These are phyloP conservation scores for Falco biarmicus DNA, from an alignment of 2,797 vertebrate genomes.

Conservation along the genomic window DNA sequence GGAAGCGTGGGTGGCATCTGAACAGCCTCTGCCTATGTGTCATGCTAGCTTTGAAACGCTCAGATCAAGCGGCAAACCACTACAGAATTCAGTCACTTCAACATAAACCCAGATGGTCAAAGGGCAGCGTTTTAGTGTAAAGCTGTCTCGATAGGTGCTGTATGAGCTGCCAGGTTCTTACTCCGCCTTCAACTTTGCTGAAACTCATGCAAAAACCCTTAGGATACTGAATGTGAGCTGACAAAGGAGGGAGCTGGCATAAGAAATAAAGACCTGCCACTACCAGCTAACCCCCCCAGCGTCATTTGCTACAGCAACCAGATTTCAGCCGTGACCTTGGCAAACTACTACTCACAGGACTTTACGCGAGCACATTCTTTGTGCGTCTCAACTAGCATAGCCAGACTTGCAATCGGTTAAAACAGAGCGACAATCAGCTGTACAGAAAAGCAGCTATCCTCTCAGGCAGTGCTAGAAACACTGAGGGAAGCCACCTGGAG, in stretches of 20 bases:
- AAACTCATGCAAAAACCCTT: not conserved
- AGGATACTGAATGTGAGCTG: not conserved
- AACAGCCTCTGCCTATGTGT: not conserved
- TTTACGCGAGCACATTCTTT: not conserved
- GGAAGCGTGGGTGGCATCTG: slow-evolving; percentile 30
- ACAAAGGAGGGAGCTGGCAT: not conserved
- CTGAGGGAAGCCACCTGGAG: not conserved
- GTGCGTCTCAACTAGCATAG: accelerated
- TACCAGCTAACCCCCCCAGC: not conserved
- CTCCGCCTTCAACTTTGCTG: not conserved
- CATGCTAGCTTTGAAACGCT: not conserved
- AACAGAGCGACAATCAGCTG: not conserved
- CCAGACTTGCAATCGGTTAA: not conserved
- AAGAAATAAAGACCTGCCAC: not conserved
- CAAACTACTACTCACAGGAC: not conserved
- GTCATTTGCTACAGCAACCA: not conserved
- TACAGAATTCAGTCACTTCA: not conserved
- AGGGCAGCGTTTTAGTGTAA: not conserved
- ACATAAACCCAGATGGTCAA: not conserved
- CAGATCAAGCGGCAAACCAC: not conserved
- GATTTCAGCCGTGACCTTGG: not conserved
- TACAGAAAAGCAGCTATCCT: not conserved
- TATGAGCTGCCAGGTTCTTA: not conserved
- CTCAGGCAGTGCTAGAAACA: not conserved
- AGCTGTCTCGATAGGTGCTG: not conserved